These are phyloP conservation scores for Camptogramma bilineatum DNA, from an alignment of 2,888 invertebrate genomes.

Conservation along the genomic window DNA sequence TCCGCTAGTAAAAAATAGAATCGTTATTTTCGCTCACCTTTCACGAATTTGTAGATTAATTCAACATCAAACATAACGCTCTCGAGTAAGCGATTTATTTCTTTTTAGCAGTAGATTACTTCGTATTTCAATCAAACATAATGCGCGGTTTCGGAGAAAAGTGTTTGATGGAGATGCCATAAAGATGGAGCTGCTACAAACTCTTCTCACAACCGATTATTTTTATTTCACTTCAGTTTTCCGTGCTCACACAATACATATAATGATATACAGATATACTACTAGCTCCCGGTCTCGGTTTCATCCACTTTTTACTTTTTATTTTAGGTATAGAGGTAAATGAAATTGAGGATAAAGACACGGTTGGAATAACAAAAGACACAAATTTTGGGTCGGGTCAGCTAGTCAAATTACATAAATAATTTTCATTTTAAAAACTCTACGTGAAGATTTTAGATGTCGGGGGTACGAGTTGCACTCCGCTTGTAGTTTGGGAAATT, in stretches of 20 bases:
- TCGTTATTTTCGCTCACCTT: neutral
- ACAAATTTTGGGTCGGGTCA: too few relatives aligned
- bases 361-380: too few relatives aligned
- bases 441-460: too few relatives aligned
- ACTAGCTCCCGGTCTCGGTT: neutral
- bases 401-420: too few relatives aligned
- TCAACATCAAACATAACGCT: constrained; percentile 12
- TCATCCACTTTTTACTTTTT: neutral
- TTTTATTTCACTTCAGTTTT: constrained; percentile 3
- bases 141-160: constrained; percentile 1
- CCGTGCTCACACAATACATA: neutral
- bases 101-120: constrained; percentile 6
- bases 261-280: neutral
- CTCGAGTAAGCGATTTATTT: constrained; percentile 5
- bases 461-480: too few relatives aligned
- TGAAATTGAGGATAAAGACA: too few relatives aligned
- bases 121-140: constrained; percentile 12
- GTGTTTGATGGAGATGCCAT: constrained; percentile 9
- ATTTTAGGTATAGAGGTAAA: too few relatives aligned
- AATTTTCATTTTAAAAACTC: too few relatives aligned
- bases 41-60: constrained; percentile 1
- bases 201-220: constrained; percentile 11
- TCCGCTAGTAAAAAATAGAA: neutral
- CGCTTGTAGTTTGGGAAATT: too few relatives aligned
- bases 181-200: constrained; percentile 6